phyloP scores from a whole-genome alignment of 2,888 invertebrate species.

The Halocaridina rubra region DNA sequence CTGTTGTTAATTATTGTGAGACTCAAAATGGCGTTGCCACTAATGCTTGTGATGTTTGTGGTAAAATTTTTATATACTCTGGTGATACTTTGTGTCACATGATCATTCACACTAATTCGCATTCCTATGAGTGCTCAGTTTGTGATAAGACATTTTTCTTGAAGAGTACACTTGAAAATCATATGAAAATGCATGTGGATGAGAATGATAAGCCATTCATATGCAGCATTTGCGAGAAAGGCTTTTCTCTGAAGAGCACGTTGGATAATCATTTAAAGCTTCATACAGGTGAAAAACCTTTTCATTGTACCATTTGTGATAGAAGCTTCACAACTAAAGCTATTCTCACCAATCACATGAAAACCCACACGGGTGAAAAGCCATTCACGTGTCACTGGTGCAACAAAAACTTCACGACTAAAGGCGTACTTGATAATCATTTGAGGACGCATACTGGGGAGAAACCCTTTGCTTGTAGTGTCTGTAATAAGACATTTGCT shows the following conservation, averaged over 20 bases:
- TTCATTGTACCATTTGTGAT: background rate
- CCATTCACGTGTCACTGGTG: background rate
- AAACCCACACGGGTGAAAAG: background rate
- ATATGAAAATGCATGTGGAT: background rate
- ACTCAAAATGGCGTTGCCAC: background rate
- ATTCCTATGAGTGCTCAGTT: background rate
- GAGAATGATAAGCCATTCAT: background rate
- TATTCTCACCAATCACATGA: background rate
- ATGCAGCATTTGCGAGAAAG: background rate
- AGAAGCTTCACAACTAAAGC: background rate
- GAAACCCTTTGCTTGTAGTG: background rate
- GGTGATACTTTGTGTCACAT: background rate
- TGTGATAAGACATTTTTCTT: background rate
- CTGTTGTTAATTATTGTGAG: background rate
- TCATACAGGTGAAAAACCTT: background rate
- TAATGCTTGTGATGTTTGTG: background rate
- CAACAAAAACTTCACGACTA: background rate
- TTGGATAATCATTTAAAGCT: background rate
- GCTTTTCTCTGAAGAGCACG: background rate
- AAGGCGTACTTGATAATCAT: background rate
- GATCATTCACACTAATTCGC: background rate
- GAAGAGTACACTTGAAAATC: background rate
- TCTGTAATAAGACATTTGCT: background rate
- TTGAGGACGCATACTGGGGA: background rate
- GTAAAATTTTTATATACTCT: background rate